Evolutionary conservation across 2,113 vertebrate genomes (phyloP).

Genomic region (Rhineura floridana): DNA sequence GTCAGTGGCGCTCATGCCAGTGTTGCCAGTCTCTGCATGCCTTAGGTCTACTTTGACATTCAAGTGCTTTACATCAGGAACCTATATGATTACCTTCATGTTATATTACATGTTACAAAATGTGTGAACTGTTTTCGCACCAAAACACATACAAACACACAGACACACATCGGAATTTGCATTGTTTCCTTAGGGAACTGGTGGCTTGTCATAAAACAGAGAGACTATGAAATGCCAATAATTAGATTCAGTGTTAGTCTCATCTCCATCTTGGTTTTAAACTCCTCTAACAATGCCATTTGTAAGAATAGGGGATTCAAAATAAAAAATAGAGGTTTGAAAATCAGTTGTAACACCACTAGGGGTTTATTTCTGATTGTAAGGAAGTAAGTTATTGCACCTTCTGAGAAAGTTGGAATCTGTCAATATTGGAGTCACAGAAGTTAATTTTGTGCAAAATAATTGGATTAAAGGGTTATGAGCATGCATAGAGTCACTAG

Average conservation of each 20-base stretch:
- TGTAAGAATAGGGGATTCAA: conserved; percentile 29
- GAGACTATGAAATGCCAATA: conserved; percentile 27
- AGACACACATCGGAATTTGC: too few species aligned
- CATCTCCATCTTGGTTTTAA: neutral
- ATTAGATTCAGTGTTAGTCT: conserved; percentile 32
- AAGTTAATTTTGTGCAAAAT: neutral
- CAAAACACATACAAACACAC: too few species aligned
- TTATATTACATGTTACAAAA: conserved; percentile 39
- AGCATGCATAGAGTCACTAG: neutral
- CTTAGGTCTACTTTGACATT: neutral
- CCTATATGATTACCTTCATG: neutral
- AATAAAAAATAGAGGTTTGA: neutral
- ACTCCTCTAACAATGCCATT: neutral
- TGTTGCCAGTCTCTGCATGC: neutral
- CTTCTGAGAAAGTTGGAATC: neutral
- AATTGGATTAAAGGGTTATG: neutral
- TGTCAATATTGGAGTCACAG: neutral
- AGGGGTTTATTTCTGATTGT: neutral
- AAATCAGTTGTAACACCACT: neutral
- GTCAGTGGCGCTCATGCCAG: too few species aligned
- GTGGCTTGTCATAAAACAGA: conserved; percentile 31
- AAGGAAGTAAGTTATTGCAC: too few species aligned
- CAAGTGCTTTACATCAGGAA: neutral
- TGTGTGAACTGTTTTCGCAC: neutral
- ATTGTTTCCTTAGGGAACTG: conserved; percentile 41